Evolutionary conservation across 1,140 invertebrate genomes (phyloP), one percentile per base, ranked within the genome.

Genomic region (Trichonephila clavipes): DNA sequence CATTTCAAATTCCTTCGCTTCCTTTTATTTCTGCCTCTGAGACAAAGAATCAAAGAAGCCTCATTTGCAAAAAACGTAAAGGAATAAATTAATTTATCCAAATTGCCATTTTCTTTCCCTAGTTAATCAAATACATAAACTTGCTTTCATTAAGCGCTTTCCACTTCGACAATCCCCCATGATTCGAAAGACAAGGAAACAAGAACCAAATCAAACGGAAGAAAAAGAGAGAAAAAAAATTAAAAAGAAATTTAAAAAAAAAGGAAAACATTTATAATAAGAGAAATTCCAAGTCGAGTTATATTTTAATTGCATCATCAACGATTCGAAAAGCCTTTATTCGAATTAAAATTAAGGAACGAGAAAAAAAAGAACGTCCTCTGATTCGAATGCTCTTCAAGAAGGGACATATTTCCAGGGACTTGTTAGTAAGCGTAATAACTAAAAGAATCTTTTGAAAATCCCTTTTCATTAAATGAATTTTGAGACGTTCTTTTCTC

Each of bases 271-370:
- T 28, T 58, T 14, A 10, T 21, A 51, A 10, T 21, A 12, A 16
- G 12, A 87, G n/a, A 21, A 88, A 34, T 88, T 88, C 61, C 61
- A 21, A 85, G 83, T 59, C 83, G 28, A 24, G 44, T 40, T 66
- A 40, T 24, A 40, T 88, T 40, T 88, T 88, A 88, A 88, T 88
- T 40, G 61, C 86, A 64, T 88, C 86, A 64, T 88, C 61, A 64
- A 64, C 24, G 86, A 40, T 85, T 85, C 83, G 58, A 85, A 85
- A 85, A 40, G 51, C 62, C 86, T 66, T 88, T 64, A 88, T 88
- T 88, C 34, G 62, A 88, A 88, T 85, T 58, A 85, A 77, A 34
- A 34, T 59, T 83, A 40, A 24, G 44, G 51, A 24, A 18, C 21
- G 19, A 18, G 85, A 21, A 24, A 64, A 16, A 40, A 64, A 66